Conservation (phyloP, 53 echinoderm and acorn worm genomes). For the Hippasteria phrygiana region DNA sequence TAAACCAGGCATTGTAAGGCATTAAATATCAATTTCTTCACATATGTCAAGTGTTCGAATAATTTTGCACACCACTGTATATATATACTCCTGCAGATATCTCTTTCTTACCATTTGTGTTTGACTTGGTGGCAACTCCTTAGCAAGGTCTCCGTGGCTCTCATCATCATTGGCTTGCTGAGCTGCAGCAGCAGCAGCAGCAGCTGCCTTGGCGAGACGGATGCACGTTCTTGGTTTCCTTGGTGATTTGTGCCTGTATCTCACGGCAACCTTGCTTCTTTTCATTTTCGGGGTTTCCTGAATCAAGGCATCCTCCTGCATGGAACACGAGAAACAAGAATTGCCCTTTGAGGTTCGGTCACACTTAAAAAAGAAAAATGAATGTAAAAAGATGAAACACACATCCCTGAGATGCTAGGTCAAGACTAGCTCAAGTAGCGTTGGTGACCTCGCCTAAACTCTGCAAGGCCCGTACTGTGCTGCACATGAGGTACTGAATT, state of each 20-base stretch:
- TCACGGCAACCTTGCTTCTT: constrained; percentile 38
- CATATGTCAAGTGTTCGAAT: neutral
- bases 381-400: too few relatives aligned
- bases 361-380: too few relatives aligned
- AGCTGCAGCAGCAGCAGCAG: neutral
- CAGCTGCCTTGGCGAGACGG: neutral
- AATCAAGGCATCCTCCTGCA: neutral
- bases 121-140: neutral
- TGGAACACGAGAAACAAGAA: neutral
- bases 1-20: too few relatives aligned
- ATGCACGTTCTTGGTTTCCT: constrained; percentile 1
- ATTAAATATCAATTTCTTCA: neutral
- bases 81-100: too few relatives aligned
- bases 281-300: constrained; percentile 23
- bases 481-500: too few relatives aligned
- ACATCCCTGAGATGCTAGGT: too few relatives aligned
- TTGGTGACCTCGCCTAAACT: too few relatives aligned
- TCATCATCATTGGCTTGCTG: neutral
- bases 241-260: neutral
- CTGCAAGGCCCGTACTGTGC: too few relatives aligned
- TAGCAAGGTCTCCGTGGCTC: neutral
- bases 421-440: too few relatives aligned
- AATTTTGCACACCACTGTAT: neutral
- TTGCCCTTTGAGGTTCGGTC: too few relatives aligned
- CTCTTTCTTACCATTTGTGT: neutral